Percentiles rank a stretch among this genome's conserved stretches.
Evolutionary conservation across 2,888 invertebrate genomes (phyloP).

Genomic region (Phyto melanocephala): DNA sequence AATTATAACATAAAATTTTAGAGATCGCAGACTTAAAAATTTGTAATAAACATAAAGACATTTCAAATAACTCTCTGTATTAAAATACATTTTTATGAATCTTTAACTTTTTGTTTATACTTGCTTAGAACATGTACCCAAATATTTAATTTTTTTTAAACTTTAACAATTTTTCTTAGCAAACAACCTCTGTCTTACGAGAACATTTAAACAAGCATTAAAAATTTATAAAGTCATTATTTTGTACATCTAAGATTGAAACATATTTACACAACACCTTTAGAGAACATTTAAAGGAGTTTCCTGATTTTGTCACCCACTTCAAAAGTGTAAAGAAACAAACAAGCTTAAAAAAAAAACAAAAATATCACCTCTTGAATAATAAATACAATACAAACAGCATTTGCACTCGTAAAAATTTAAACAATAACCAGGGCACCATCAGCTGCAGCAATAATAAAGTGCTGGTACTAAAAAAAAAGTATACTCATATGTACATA

Average conservation of each 20-base stretch:
- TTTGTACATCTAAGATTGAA: constrained; percentile 47
- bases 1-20: too few relatives aligned
- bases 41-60: too few relatives aligned
- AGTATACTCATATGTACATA: not conserved
- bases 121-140: too few relatives aligned
- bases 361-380: constrained; percentile 50
- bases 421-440: constrained; percentile 60
- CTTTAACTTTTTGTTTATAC: too few relatives aligned
- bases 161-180: not conserved
- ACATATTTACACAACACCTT: constrained; percentile 64
- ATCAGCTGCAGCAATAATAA: not conserved
- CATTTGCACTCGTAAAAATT: constrained; percentile 56
- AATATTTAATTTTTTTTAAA: not conserved
- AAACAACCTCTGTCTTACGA: not conserved
- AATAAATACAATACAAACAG: constrained; percentile 52
- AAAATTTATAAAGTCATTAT: constrained; percentile 45
- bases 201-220: constrained; percentile 18
- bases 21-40: too few relatives aligned
- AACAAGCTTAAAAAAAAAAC: constrained; percentile 26
- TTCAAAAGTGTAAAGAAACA: constrained; percentile 55
- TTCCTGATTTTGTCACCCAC: constrained; percentile 69
- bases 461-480: constrained; percentile 34
- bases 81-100: too few relatives aligned
- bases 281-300: constrained; percentile 54
- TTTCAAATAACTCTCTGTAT: too few relatives aligned